Percentiles rank a stretch among this genome's conserved stretches.
phyloP scores from a whole-genome alignment of 2,113 vertebrate species.

The Aspiorhynchus laticeps region DNA sequence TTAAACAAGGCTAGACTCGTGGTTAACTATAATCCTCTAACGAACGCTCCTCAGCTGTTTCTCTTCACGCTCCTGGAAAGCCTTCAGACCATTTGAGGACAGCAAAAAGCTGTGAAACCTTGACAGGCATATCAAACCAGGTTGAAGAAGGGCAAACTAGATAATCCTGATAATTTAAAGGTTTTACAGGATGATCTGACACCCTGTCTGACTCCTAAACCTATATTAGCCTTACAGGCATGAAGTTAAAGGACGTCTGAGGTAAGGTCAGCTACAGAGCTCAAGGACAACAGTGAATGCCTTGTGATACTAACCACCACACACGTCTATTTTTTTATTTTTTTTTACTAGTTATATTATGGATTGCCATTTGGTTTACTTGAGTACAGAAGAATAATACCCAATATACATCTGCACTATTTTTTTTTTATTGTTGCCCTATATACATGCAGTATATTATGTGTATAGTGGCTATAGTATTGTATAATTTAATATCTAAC shows the following conservation, averaged over 20 bases:
- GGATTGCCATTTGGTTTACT: background rate
- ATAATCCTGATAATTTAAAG: conserved; percentile 9
- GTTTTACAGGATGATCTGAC: conserved; percentile 7
- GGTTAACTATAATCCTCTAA: conserved; percentile 13
- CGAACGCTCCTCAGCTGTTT: background rate
- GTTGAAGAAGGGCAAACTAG: conserved; percentile 7
- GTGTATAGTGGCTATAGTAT: no score
- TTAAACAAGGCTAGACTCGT: conserved; percentile 4
- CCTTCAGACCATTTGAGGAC: conserved; percentile 18
- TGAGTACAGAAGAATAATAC: background rate
- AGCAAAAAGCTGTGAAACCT: conserved; percentile 27
- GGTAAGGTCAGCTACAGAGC: background rate
- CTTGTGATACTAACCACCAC: background rate
- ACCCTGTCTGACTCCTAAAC: background rate
- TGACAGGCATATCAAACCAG: conserved; percentile 14
- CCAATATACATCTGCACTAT: background rate
- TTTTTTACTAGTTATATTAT: background rate
- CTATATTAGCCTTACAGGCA: background rate
- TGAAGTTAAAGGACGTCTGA: conserved; percentile 2
- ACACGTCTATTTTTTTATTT: background rate
- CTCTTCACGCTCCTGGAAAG: conserved; percentile 29
- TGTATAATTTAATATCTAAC: background rate
- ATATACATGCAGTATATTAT: no score
- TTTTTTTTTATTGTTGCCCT: no score
- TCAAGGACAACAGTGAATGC: background rate